These are phyloP conservation scores for Lycaena phlaeas DNA, from an alignment of 2,888 invertebrate genomes.

Conservation along the genomic window DNA sequence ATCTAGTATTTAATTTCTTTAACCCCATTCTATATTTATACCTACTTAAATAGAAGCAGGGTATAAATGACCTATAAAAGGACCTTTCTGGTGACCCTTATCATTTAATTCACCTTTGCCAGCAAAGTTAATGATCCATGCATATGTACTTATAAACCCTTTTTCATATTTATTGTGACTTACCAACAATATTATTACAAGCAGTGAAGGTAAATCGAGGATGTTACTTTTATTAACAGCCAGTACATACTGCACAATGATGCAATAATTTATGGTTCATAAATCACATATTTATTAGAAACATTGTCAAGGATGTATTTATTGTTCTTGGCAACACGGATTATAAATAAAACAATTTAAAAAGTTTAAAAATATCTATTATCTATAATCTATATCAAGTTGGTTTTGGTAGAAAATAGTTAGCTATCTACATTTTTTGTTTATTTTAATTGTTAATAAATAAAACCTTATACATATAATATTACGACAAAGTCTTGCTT, in stretches of 20 bases:
- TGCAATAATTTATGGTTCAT: no score
- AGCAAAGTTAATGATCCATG: background rate
- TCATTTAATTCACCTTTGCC: conserved; percentile 5
- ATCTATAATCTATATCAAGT: conserved; percentile 3
- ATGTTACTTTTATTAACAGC: no score
- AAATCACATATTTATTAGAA: no score
- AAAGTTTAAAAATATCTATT: conserved; percentile 8
- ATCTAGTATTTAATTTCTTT: no score
- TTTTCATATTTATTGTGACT: background rate
- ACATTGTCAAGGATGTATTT: no score
- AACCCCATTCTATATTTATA: background rate
- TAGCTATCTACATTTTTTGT: conserved; percentile 6
- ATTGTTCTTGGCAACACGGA: no score
- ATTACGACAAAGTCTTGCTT: background rate
- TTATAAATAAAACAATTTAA: no score
- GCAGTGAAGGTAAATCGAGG: background rate
- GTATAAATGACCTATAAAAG: background rate
- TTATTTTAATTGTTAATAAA: conserved; percentile 6
- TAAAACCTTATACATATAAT: background rate
- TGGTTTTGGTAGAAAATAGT: conserved; percentile 8
- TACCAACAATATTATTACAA: background rate
- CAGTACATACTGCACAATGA: no score
- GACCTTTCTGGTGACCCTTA: conserved; percentile 3
- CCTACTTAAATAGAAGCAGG: background rate
- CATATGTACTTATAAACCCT: no score